A percentile compares a stretch with the other conserved stretches of the same genome.
Evolutionary conservation across 2,888 invertebrate genomes (phyloP).

Genomic region (Rhorus exstirpatorius): DNA sequence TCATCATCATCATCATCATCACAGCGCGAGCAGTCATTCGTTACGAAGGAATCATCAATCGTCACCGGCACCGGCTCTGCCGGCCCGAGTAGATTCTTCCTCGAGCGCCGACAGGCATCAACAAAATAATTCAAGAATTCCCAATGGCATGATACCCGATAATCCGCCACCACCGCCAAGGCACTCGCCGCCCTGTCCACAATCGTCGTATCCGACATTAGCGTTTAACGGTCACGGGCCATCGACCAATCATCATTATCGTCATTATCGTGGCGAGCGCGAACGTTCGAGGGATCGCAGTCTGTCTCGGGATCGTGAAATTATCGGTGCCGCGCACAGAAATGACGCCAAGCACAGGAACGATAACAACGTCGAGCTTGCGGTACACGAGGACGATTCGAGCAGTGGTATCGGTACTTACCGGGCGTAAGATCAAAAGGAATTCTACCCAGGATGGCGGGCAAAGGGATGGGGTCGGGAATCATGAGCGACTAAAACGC

Average conservation of each 20-base stretch:
- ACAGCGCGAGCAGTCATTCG: slow-evolving; percentile 77
- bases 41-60: slow-evolving; percentile 71
- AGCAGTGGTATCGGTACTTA: slow-evolving; percentile 69
- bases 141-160: slow-evolving; percentile 68
- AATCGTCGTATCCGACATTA: slow-evolving; percentile 82
- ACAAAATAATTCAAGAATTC: slow-evolving; percentile 60
- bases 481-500: too few relatives aligned
- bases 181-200: slow-evolving; percentile 73
- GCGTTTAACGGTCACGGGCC: slow-evolving; percentile 81
- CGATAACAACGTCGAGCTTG: slow-evolving; percentile 58
- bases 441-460: too few relatives aligned
- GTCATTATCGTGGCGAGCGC: slow-evolving; percentile 79
- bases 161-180: slow-evolving; percentile 69
- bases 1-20: slow-evolving; percentile 74
- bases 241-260: slow-evolving; percentile 78
- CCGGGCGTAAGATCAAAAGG: slow-evolving; percentile 64
- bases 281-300: slow-evolving; percentile 68
- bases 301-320: slow-evolving; percentile 66
- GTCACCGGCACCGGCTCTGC: slow-evolving; percentile 73
- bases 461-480: too few relatives aligned
- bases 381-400: slow-evolving; percentile 67
- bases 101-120: slow-evolving; percentile 69
- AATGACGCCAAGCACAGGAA: slow-evolving; percentile 52
- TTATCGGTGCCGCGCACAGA: slow-evolving; percentile 6
- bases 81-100: slow-evolving; percentile 77